Conservation (phyloP, 2,888 invertebrate genomes). For the Rhabditoides inermis region DNA sequence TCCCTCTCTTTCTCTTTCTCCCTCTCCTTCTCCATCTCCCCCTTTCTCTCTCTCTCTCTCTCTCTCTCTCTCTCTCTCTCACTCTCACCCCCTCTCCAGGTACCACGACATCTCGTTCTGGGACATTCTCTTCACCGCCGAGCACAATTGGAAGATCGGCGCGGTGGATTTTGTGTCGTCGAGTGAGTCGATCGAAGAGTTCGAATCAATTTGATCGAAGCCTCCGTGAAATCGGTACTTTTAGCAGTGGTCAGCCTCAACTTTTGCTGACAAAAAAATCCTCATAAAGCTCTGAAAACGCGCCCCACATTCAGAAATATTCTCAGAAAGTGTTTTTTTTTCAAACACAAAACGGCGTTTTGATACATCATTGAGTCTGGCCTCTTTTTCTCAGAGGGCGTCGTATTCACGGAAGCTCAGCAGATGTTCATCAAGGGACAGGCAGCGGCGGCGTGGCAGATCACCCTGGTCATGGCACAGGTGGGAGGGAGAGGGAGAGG, state of each 20-base stretch:
- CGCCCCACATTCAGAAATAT: no score
- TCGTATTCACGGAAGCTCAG: conserved; percentile 30
- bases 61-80: neutral
- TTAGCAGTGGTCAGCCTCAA: no score
- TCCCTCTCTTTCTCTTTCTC: conserved; percentile 25
- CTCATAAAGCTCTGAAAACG: no score
- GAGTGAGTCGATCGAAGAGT: no score
- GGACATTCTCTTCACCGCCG: conserved; percentile 48
- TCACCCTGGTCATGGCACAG: conserved; percentile 48
- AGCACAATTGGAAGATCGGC: conserved; percentile 43
- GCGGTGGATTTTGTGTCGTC: conserved; percentile 25
- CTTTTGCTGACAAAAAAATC: no score
- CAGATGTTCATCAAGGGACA: conserved; percentile 47
- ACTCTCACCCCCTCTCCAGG: conserved; percentile 8
- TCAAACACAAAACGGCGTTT: no score
- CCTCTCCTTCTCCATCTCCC: conserved; percentile 45
- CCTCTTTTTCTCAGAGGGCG: no score
- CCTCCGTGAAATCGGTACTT: no score
- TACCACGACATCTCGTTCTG: conserved; percentile 41
- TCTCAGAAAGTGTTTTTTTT: no score
- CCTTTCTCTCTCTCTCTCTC: conserved; percentile 16
- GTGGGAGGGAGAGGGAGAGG: conserved; percentile 5
- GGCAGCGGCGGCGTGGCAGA: conserved; percentile 51
- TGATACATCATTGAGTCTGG: no score
- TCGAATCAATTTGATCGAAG: no score